Evolutionary conservation across 2,113 vertebrate species (phyloP), one percentile per base, ranked within the genome.

Genomic region (Calidris pygmaea): DNA sequence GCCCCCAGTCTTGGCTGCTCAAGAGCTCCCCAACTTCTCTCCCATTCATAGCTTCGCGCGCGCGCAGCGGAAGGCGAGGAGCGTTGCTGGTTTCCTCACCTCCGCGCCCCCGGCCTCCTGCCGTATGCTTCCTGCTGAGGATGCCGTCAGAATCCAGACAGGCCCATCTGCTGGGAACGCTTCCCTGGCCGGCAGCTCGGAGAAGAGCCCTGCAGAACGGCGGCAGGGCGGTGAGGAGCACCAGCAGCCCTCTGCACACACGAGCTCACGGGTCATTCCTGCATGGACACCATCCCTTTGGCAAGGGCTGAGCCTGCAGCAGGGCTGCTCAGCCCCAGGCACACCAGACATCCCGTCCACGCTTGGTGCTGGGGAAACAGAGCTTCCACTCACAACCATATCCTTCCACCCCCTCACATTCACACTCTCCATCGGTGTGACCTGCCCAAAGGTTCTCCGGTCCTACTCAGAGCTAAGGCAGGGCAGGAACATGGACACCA

Each of bases 1-100:
- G 86, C 86, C 90, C 80, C 83, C 89, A 2, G 70, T 1, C 90
- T 66, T 17, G 73, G 92, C 90, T 89, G 94, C 96, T 90, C 4
- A 4, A 12, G 72, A 85, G 82, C 83, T 93, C 67, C 53, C n/a
- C 10, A 1, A 2, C 60, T 94, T 23, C 48, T 39, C 89, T 91
- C 60, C 72, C 81, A 82, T 95, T 95, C 95, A 76, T 85, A 79
- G 94, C 80, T 78, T 34, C 19, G 0, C 29, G 63, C 1, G 3
- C 3, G 0, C 7, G 0, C 72, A 35, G 93, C 1, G 3, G 56
- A n/a, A 56, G 60, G 75, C 43, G 1, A 83, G 65, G 77, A 68
- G 77, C 11, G 0, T 12, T 58, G 35, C 73, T 55, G 90, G 60
- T 48, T 89, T 32, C 62, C 86, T 94, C 88, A 68, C 59, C 96